A percentile compares a stretch with the other conserved stretches of the same genome.
phyloP scores from a whole-genome alignment of 2,113 vertebrate species.

The Phrynocephalus versicolor region DNA sequence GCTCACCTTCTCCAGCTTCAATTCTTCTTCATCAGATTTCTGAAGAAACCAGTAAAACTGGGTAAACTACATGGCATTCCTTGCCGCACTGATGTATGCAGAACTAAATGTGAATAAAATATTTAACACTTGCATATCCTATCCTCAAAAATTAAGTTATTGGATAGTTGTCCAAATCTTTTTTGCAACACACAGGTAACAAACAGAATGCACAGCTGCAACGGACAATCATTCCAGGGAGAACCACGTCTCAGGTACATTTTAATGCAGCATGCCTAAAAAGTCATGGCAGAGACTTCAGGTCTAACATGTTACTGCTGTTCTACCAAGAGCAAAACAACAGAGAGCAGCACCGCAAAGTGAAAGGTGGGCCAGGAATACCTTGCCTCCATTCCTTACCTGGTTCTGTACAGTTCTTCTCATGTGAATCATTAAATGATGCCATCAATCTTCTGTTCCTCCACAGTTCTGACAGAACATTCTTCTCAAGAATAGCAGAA shows the following conservation, averaged over 20 bases:
- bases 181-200: not conserved
- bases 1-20: not conserved
- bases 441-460: slow-evolving; percentile 88
- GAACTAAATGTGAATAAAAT: not conserved
- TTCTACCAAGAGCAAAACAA: not conserved
- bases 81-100: not conserved
- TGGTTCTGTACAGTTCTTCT: slow-evolving; percentile 92
- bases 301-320: not conserved
- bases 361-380: not conserved
- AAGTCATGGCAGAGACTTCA: not conserved
- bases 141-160: slow-evolving; percentile 4
- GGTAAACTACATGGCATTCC: slow-evolving; percentile 18
- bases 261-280: not conserved
- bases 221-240: not conserved
- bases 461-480: slow-evolving; percentile 77
- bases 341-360: rapidly evolving
- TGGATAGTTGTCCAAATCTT: not conserved
- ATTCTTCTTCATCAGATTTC: not conserved
- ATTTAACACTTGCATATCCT: not conserved
- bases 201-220: not conserved
- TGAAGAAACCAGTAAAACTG: slow-evolving; percentile 19
- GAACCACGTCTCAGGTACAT: not conserved
- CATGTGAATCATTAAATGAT: slow-evolving; percentile 76
- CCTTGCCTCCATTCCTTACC: slow-evolving; percentile 71
- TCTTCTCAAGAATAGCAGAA: slow-evolving; percentile 70